A percentile compares a stretch with the other conserved stretches of the same genome.
These are phyloP conservation scores for Cygnus olor DNA, from an alignment of 2,797 vertebrate species.

Conservation along the genomic window DNA sequence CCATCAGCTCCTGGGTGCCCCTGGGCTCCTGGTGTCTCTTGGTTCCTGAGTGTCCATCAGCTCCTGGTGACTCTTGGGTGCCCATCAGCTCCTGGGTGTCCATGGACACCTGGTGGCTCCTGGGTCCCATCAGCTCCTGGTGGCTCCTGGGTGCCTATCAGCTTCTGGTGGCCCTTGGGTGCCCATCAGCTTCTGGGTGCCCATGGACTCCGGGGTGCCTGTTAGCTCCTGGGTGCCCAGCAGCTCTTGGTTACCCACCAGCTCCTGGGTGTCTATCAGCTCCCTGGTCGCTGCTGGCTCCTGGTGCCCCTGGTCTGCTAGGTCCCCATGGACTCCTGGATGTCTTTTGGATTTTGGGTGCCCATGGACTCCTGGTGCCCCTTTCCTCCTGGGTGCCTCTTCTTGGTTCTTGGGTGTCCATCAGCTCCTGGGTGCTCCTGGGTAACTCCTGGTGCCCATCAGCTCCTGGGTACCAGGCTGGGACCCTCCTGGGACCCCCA, in stretches of 20 bases:
- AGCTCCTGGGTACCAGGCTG: accelerated
- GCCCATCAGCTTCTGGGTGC: neutral
- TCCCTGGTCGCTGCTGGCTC: neutral
- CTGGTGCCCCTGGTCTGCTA: neutral
- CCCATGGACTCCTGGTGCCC: neutral
- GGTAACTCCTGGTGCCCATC: neutral
- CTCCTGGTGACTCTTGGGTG: neutral
- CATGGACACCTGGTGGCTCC: neutral
- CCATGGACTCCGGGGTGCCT: neutral
- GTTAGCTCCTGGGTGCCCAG: neutral
- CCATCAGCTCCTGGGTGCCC: neutral
- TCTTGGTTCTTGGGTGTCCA: too few species aligned
- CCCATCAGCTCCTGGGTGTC: neutral
- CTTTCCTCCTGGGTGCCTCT: too few species aligned
- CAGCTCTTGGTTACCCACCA: neutral
- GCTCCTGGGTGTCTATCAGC: neutral
- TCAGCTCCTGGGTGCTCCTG: neutral
- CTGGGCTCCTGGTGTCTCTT: accelerated
- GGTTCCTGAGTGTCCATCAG: neutral
- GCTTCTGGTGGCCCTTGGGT: neutral
- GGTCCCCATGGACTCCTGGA: neutral
- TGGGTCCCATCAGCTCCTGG: too few species aligned
- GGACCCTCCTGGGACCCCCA: neutral
- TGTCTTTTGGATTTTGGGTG: neutral
- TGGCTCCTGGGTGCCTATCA: neutral